Conservation (phyloP, 2,113 vertebrate species). For the Orycteropus afer region DNA sequence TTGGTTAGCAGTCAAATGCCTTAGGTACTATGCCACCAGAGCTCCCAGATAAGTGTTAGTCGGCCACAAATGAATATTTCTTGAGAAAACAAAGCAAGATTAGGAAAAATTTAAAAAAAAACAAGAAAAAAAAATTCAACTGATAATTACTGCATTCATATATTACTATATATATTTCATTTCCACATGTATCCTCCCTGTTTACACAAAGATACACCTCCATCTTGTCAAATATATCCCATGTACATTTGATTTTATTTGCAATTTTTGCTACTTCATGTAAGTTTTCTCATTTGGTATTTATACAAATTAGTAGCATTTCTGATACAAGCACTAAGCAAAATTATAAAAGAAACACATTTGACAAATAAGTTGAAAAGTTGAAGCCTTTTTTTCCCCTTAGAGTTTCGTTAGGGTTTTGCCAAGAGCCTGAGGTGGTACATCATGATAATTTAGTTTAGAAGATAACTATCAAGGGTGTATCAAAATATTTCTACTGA, state of each 20-base stretch:
- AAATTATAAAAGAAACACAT: background rate
- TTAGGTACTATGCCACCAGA: too few species aligned
- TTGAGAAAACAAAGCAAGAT: background rate
- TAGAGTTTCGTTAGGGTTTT: background rate
- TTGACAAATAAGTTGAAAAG: background rate
- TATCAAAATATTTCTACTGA: conserved; percentile 67
- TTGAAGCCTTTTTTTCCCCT: background rate
- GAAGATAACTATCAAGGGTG: conserved; percentile 58
- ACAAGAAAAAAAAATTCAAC: background rate
- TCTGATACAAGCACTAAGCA: background rate
- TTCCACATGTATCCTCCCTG: background rate
- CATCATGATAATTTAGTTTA: conserved; percentile 48
- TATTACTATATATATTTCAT: background rate
- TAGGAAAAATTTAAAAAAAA: background rate
- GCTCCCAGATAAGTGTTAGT: too few species aligned
- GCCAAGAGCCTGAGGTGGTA: conserved; percentile 22
- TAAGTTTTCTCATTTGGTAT: conserved; percentile 15
- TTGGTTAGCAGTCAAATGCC: too few species aligned
- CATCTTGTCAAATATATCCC: background rate
- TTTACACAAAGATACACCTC: background rate
- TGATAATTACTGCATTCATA: background rate
- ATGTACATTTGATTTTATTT: background rate
- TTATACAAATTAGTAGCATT: conserved; percentile 19
- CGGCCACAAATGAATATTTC: background rate
- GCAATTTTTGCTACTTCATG: background rate